Conservation (phyloP, 2,797 vertebrate genomes). For the Meda fulgida region DNA sequence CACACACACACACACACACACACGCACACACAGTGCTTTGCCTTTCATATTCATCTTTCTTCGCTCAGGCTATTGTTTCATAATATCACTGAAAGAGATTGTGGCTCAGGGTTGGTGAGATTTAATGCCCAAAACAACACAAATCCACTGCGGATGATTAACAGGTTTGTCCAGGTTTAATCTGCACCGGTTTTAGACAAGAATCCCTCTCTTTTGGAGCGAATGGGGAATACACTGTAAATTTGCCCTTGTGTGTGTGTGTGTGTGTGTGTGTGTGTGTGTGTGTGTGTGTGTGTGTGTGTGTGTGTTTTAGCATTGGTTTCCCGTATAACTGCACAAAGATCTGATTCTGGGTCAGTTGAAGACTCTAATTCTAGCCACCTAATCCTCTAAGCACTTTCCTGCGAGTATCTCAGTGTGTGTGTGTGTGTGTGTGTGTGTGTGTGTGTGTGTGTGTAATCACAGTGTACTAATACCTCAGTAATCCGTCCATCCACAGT, state of each 20-base stretch:
- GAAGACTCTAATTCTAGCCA: slow-evolving; percentile 75
- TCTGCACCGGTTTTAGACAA: slow-evolving; percentile 57
- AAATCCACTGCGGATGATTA: slow-evolving; percentile 66
- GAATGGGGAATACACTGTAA: background rate
- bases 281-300: background rate
- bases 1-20: no score
- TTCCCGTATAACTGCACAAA: slow-evolving; percentile 20
- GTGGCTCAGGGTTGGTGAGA: background rate
- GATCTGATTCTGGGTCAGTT: slow-evolving; percentile 76
- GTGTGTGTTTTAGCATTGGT: background rate
- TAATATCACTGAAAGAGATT: slow-evolving; percentile 27
- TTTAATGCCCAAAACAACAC: slow-evolving; percentile 23
- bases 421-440: slow-evolving; percentile 27
- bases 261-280: background rate
- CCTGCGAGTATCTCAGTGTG: slow-evolving; percentile 51
- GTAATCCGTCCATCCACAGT: slow-evolving; percentile 75
- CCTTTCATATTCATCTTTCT: background rate
- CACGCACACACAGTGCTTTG: background rate
- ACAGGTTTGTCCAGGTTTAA: slow-evolving; percentile 60
- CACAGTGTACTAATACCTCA: slow-evolving; percentile 75
- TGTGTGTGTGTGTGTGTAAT: slow-evolving; percentile 32
- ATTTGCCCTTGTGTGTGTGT: slow-evolving; percentile 10
- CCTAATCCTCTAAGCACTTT: slow-evolving; percentile 74
- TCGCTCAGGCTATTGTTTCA: background rate
- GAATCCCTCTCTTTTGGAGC: background rate